phyloP scores from a whole-genome alignment of 2,888 invertebrate genomes.

The Conops quadrifasciatus region DNA sequence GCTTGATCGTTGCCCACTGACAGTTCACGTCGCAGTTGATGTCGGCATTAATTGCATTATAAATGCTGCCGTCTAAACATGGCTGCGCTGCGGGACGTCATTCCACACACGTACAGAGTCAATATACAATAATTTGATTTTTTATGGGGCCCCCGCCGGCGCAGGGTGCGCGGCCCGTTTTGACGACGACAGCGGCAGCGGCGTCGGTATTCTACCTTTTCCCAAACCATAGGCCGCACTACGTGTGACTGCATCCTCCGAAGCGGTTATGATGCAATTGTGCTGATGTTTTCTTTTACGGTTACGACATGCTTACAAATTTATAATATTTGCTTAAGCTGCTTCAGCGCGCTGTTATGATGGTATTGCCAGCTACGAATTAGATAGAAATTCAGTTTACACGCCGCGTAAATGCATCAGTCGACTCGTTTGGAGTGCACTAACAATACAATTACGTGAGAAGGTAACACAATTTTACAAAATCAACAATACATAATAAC shows the following conservation, averaged over 20 bases:
- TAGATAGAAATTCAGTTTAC: not conserved
- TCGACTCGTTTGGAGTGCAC: no score
- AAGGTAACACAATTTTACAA: no score
- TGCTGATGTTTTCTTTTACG: constrained; percentile 15
- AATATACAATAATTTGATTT: constrained; percentile 18
- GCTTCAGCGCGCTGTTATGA: not conserved
- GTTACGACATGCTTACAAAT: constrained; percentile 20
- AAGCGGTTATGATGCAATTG: not conserved
- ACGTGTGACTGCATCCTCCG: not conserved
- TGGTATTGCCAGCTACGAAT: constrained; percentile 5
- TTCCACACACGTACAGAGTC: constrained; percentile 29
- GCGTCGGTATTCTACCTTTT: no score
- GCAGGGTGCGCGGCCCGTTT: not conserved
- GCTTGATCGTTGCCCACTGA: not conserved
- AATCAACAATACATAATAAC: no score
- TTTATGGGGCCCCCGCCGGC: constrained; percentile 15
- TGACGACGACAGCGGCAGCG: not conserved
- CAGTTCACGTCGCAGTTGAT: constrained; percentile 27
- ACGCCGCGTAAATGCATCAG: no score
- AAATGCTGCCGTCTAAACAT: constrained; percentile 23
- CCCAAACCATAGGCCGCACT: not conserved
- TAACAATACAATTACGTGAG: no score
- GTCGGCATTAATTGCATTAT: constrained; percentile 23
- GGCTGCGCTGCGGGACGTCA: constrained; percentile 17
- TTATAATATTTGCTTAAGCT: constrained; percentile 26